Evolutionary conservation across 2,888 invertebrate species (phyloP).

Genomic region (Strigamia maritima): DNA sequence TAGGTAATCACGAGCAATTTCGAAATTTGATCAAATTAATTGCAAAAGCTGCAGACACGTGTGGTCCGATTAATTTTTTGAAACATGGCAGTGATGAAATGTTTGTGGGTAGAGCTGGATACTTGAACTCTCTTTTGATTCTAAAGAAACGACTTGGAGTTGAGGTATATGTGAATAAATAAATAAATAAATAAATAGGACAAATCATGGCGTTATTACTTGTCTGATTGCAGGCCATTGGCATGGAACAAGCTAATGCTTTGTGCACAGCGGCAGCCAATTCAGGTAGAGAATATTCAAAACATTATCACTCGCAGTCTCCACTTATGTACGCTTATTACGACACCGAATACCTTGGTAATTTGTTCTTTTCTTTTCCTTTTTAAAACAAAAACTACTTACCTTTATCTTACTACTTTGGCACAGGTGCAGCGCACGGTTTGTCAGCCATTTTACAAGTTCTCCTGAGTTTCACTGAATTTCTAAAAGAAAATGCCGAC

Average conservation of each 20-base stretch:
- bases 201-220: not conserved
- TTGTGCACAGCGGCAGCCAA: conserved; percentile 67
- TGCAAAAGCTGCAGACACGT: conserved; percentile 43
- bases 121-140: conserved; percentile 73
- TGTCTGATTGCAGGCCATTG: conserved; percentile 47
- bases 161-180: conserved; percentile 43
- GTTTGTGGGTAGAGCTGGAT: conserved; percentile 81
- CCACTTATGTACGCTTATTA: conserved; percentile 79
- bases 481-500: conserved; percentile 57
- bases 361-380: conserved; percentile 49
- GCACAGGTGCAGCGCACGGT: conserved; percentile 60
- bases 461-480: conserved; percentile 61
- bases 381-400: not conserved
- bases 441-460: conserved; percentile 65
- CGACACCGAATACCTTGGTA: conserved; percentile 68
- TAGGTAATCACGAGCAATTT: conserved; percentile 42
- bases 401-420: not conserved
- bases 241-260: conserved; percentile 57
- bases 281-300: conserved; percentile 69
- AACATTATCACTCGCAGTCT: conserved; percentile 58
- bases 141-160: conserved; percentile 53
- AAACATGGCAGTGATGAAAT: conserved; percentile 68
- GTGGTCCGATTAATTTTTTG: conserved; percentile 48
- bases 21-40: conserved; percentile 45
- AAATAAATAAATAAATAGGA: not conserved